These are phyloP conservation scores for Pyralis farinalis DNA, from an alignment of 2,888 invertebrate genomes.

Conservation along the genomic window DNA sequence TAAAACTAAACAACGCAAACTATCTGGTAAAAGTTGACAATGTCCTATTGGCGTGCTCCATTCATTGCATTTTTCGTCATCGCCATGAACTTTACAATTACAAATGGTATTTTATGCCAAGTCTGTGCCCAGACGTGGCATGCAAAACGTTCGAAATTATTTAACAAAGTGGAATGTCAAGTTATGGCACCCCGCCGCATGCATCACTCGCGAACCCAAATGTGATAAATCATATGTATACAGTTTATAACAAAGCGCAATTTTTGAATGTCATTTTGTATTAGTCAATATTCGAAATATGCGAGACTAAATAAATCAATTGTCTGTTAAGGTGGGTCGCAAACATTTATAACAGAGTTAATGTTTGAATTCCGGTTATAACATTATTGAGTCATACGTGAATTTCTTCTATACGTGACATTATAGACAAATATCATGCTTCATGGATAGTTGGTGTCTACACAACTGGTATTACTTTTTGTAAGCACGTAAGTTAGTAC, in stretches of 20 bases:
- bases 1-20: no score
- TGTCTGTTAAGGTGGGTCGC: background rate
- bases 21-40: no score
- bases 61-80: constrained; percentile 1
- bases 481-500: no score
- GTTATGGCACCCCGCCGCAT: constrained; percentile 1
- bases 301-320: background rate
- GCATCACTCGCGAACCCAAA: background rate
- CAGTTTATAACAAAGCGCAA: background rate
- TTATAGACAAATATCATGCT: no score
- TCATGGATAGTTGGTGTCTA: no score
- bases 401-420: no score
- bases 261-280: background rate
- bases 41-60: background rate
- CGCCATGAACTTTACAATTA: constrained; percentile 5
- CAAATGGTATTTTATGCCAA: constrained; percentile 3
- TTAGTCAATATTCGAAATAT: background rate
- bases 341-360: background rate
- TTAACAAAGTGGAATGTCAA: constrained; percentile 7
- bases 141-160: constrained; percentile 15
- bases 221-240: background rate
- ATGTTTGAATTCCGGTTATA: background rate
- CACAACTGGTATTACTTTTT: no score
- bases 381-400: no score
- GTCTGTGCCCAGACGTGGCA: background rate